Conservation (phyloP, 2,797 vertebrate genomes). For the Phyllotis vaccarum region DNA sequence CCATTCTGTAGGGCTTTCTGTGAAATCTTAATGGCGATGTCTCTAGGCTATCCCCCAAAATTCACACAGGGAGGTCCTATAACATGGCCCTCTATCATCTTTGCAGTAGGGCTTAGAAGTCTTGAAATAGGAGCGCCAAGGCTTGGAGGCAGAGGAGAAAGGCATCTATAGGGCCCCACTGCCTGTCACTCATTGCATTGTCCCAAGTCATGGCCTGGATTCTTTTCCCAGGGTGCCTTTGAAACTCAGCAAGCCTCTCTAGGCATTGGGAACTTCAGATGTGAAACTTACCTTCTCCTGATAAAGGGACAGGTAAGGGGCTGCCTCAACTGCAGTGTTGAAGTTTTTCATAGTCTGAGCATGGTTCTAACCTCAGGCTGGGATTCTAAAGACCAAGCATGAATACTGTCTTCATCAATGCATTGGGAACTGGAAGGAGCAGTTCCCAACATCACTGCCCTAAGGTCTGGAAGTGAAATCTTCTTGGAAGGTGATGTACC, state of each 20-base stretch:
- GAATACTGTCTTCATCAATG: not conserved
- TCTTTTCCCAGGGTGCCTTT: rapidly evolving
- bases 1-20: not conserved
- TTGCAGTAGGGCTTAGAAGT: rapidly evolving
- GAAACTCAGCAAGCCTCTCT: not conserved
- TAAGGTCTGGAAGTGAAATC: not conserved
- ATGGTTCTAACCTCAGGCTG: not conserved
- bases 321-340: too few species aligned
- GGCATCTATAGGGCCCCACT: not conserved
- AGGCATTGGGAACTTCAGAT: not conserved
- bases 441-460: not conserved
- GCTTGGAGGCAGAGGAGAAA: not conserved
- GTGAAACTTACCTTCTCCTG: not conserved
- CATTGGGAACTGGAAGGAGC: not conserved
- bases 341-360: not conserved
- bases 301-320: not conserved
- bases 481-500: too few species aligned
- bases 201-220: not conserved
- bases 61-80: not conserved
- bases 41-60: not conserved
- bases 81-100: rapidly evolving
- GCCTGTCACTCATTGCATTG: not conserved
- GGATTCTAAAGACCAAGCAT: not conserved
- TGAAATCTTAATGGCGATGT: not conserved
- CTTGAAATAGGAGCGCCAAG: rapidly evolving